Evolutionary conservation across 2,113 vertebrate species (phyloP).

Genomic region (Crocuta crocuta): DNA sequence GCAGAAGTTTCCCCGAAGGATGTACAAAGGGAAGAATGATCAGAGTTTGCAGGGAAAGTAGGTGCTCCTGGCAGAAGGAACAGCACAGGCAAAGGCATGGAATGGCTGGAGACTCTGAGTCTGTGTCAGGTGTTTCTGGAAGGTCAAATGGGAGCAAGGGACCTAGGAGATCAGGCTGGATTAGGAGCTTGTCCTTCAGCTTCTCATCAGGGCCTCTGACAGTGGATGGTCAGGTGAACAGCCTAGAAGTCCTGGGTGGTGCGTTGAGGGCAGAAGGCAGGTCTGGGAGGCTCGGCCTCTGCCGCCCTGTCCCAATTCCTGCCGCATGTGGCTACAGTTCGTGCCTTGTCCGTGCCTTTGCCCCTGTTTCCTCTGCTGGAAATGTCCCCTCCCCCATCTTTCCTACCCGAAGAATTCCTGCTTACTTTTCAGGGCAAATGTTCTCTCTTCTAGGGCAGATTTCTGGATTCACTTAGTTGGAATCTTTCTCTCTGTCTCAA

Average conservation of each 20-base stretch:
- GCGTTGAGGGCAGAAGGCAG: neutral
- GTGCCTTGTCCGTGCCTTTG: neutral
- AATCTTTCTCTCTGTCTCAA: neutral
- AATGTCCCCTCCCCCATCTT: neutral
- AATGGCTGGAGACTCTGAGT: neutral
- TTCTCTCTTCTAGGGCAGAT: neutral
- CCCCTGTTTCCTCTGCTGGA: neutral
- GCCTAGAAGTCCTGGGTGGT: fast-evolving
- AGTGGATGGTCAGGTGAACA: neutral
- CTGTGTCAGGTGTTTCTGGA: neutral
- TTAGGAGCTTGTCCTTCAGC: neutral
- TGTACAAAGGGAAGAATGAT: neutral
- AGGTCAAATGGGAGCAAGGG: neutral
- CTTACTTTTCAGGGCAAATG: neutral
- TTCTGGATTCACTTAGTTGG: neutral
- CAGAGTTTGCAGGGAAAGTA: neutral
- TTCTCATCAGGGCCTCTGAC: neutral
- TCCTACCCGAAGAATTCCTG: neutral
- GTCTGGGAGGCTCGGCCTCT: too few species aligned
- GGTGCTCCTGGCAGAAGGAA: neutral
- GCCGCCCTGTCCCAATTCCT: too few species aligned
- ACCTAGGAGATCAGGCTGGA: neutral
- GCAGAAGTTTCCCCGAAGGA: neutral
- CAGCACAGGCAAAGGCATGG: fast-evolving
- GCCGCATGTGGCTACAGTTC: fast-evolving